phyloP scores from a whole-genome alignment of 2,797 vertebrate species.

The Sebastes oblongus region DNA sequence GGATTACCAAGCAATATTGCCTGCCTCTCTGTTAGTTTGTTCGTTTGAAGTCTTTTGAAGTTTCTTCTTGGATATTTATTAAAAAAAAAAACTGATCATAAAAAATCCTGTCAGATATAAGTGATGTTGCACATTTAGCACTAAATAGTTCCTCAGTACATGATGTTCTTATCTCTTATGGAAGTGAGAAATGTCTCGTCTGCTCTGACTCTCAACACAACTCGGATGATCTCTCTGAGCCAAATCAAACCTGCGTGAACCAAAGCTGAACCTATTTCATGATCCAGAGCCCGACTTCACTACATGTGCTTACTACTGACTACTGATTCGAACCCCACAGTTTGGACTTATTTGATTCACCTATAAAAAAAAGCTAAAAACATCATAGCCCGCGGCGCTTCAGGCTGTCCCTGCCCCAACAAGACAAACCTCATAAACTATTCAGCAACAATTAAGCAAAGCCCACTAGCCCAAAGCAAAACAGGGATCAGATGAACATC shows the following conservation, averaged over 20 bases:
- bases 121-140: not conserved
- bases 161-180: slow-evolving; percentile 3
- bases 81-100: not conserved
- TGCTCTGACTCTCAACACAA: not conserved
- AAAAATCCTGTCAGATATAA: slow-evolving; percentile 8
- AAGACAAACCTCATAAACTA: slow-evolving; percentile 65
- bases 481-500: slow-evolving; percentile 64
- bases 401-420: slow-evolving; percentile 32
- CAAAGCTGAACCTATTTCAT: not conserved
- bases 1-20: slow-evolving; percentile 54
- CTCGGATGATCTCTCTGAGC: not conserved
- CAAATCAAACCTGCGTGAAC: not conserved
- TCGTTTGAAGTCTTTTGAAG: slow-evolving; percentile 12
- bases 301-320: not conserved
- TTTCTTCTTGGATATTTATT: not conserved
- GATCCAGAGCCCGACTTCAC: not conserved
- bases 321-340: not conserved
- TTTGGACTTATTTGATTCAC: slow-evolving; percentile 26
- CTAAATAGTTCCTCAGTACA: not conserved
- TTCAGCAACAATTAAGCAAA: slow-evolving; percentile 70
- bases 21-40: slow-evolving; percentile 16
- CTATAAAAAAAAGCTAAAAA: slow-evolving; percentile 16
- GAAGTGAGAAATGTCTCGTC: not conserved
- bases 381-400: slow-evolving; percentile 6
- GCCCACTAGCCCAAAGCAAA: slow-evolving; percentile 63